Conservation (phyloP, 2,888 invertebrate genomes). For the Caradrina clavipalpis region DNA sequence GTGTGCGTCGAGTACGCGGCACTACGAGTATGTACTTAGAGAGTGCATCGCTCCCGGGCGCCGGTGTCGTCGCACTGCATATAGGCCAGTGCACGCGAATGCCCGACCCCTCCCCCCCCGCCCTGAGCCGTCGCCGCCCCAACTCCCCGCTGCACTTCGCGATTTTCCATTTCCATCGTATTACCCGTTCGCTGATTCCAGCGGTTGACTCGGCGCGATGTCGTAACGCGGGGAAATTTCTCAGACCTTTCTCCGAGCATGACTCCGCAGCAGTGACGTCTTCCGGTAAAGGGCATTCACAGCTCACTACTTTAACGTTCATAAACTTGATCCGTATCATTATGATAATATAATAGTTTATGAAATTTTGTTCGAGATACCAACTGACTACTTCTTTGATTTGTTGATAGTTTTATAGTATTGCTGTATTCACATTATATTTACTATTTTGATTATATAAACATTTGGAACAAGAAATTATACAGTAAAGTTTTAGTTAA, state of each 20-base stretch:
- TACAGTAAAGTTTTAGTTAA: neutral
- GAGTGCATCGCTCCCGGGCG: slow-evolving; percentile 91
- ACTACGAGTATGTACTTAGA: slow-evolving; percentile 84
- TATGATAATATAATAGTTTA: slow-evolving; percentile 36
- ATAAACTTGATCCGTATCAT: slow-evolving; percentile 62
- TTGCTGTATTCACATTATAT: neutral
- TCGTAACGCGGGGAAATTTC: slow-evolving; percentile 84
- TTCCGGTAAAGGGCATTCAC: slow-evolving; percentile 80
- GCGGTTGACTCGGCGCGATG: slow-evolving; percentile 76
- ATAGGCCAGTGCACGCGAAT: slow-evolving; percentile 91
- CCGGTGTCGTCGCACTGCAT: slow-evolving; percentile 91
- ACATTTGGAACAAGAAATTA: neutral
- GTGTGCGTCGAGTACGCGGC: slow-evolving; percentile 88
- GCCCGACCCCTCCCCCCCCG: slow-evolving; percentile 74
- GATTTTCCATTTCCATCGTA: slow-evolving; percentile 89
- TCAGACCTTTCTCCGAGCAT: slow-evolving; percentile 81
- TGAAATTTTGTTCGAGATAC: slow-evolving; percentile 25
- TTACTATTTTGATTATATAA: neutral
- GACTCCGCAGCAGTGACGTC: slow-evolving; percentile 68
- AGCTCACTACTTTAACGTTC: slow-evolving; percentile 69
- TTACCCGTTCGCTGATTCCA: slow-evolving; percentile 83
- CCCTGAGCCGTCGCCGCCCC: slow-evolving; percentile 58
- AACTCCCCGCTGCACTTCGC: slow-evolving; percentile 82
- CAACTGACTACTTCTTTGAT: neutral
- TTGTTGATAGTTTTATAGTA: neutral